Percentiles rank a stretch among this genome's conserved stretches.
phyloP scores from a whole-genome alignment of 2,797 vertebrate species.

The Cyclura pinguis region DNA sequence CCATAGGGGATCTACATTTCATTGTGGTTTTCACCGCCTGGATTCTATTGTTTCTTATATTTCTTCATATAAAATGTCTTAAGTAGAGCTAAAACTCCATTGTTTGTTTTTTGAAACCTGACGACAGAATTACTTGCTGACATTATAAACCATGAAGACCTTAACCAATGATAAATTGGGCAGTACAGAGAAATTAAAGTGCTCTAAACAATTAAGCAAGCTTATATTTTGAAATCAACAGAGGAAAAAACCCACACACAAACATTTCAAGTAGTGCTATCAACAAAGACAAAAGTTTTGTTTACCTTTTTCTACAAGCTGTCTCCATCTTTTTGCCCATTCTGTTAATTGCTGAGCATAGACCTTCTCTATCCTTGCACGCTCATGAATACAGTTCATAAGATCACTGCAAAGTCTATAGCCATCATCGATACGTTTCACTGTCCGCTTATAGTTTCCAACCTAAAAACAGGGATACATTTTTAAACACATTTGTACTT shows the following conservation, averaged over 20 bases:
- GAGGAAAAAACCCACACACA: not conserved
- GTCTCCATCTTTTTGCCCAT: constrained; percentile 96
- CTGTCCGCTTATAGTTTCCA: constrained; percentile 96
- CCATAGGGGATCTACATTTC: not conserved
- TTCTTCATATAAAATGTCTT: not conserved
- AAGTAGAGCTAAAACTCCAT: not conserved
- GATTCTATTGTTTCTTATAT: not conserved
- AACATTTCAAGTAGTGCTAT: not conserved
- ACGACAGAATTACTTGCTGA: not conserved
- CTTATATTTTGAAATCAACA: not conserved
- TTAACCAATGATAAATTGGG: too few species aligned
- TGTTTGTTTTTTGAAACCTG: not conserved
- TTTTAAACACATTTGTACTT: not conserved
- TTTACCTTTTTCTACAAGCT: constrained; percentile 94
- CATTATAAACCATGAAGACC: not conserved
- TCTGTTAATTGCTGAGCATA: constrained; percentile 97
- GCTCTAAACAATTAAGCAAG: not conserved
- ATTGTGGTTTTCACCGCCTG: not conserved
- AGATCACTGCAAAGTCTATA: constrained; percentile 91
- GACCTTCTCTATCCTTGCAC: constrained; percentile 93
- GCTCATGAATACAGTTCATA: constrained; percentile 96
- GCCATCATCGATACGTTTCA: constrained; percentile 95
- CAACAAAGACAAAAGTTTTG: not conserved
- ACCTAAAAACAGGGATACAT: constrained; percentile 79
- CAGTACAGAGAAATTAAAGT: not conserved